Evolutionary conservation across 1,140 invertebrate species (phyloP).

Genomic region (Zelostemma sp.): DNA sequence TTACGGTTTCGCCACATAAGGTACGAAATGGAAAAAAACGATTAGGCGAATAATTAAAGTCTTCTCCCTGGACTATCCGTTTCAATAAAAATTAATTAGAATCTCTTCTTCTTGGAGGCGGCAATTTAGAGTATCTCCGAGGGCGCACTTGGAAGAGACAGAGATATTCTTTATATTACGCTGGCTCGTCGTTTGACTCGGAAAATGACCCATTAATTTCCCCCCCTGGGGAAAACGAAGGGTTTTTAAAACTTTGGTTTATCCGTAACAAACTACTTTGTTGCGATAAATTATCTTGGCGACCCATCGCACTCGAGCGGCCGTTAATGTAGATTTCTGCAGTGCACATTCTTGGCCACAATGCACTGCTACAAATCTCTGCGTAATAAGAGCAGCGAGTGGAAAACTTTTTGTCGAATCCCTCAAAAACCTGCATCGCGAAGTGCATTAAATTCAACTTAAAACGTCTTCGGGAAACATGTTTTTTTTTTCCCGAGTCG

Average conservation of each 20-base stretch:
- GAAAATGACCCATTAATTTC: constrained; percentile 39
- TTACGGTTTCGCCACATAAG: too few relatives aligned
- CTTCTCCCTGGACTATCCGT: constrained; percentile 27
- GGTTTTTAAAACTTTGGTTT: constrained; percentile 34
- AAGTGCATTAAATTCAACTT: constrained; percentile 6
- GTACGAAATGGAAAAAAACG: too few relatives aligned
- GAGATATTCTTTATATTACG: constrained; percentile 20
- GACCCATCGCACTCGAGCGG: constrained; percentile 30
- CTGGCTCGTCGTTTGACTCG: constrained; percentile 17
- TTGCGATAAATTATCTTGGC: constrained; percentile 42
- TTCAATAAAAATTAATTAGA: constrained; percentile 46
- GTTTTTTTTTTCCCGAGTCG: too few relatives aligned
- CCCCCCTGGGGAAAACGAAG: constrained; percentile 3
- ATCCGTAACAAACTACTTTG: constrained; percentile 35
- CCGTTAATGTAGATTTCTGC: constrained; percentile 48
- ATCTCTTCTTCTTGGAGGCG: not conserved
- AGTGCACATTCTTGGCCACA: constrained; percentile 30
- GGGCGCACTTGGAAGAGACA: constrained; percentile 19
- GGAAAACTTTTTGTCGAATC: too few relatives aligned
- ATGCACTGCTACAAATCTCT: constrained; percentile 39
- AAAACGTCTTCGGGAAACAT: too few relatives aligned
- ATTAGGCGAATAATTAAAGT: constrained; percentile 27
- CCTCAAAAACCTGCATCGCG: constrained; percentile 20
- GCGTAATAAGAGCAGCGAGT: constrained; percentile 21
- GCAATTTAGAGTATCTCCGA: constrained; percentile 40